These are phyloP conservation scores for Limulus polyphemus DNA, from an alignment of 2,888 invertebrate genomes.

Conservation along the genomic window DNA sequence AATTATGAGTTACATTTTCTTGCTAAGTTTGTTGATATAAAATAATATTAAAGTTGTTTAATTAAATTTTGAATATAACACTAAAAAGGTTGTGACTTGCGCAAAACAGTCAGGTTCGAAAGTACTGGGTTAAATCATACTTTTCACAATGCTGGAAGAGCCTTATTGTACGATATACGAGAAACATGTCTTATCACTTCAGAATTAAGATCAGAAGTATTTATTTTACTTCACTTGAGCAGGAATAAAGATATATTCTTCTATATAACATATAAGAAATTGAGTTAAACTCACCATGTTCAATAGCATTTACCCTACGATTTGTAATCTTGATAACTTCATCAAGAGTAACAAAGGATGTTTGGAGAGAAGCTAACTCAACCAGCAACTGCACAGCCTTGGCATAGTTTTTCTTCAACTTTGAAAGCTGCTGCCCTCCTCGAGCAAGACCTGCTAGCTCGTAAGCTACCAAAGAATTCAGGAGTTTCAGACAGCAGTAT, in stretches of 20 bases:
- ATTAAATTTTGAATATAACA: too few relatives aligned
- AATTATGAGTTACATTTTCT: too few relatives aligned
- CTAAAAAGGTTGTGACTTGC: too few relatives aligned
- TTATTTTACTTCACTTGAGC: background rate
- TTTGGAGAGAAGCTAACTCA: slow-evolving; percentile 93
- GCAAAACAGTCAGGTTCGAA: too few relatives aligned
- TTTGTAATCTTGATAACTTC: slow-evolving; percentile 99
- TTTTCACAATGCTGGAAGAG: too few relatives aligned
- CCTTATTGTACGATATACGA: too few relatives aligned
- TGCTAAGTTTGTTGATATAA: too few relatives aligned
- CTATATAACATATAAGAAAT: too few relatives aligned
- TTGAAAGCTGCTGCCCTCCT: slow-evolving; percentile 93
- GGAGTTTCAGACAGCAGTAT: background rate
- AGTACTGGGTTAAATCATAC: too few relatives aligned
- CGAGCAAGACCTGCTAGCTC: slow-evolving; percentile 91
- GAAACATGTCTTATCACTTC: too few relatives aligned
- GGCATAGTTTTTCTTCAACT: slow-evolving; percentile 89
- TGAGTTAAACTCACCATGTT: slow-evolving; percentile 61
- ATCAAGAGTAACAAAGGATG: slow-evolving; percentile 94
- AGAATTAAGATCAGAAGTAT: background rate
- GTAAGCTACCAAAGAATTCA: slow-evolving; percentile 46
- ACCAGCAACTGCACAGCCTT: slow-evolving; percentile 90
- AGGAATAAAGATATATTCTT: background rate
- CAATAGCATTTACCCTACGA: slow-evolving; percentile 97
- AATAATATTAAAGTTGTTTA: too few relatives aligned